These are phyloP conservation scores for Cantharis flavilabris DNA, from an alignment of 2,888 invertebrate genomes.

Conservation along the genomic window DNA sequence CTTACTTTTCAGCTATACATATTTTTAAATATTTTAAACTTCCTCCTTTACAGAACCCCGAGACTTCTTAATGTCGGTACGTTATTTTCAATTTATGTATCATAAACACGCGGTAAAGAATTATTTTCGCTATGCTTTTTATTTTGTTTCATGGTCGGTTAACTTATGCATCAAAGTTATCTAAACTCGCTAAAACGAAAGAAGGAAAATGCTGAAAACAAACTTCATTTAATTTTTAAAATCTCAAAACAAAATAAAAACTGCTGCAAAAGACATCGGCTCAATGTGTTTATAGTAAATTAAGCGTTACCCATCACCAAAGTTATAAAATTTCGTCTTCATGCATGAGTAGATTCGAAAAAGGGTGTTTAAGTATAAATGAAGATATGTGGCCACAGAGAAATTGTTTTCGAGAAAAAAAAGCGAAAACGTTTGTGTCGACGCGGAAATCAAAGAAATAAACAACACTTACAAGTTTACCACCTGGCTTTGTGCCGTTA, in stretches of 20 bases:
- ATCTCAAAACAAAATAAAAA: background rate
- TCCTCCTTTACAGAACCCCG: slow-evolving; percentile 31
- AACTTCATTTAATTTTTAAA: background rate
- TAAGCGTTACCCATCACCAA: background rate
- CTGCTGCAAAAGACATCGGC: background rate
- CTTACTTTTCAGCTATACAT: background rate
- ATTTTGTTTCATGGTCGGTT: background rate
- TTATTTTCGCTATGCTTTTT: slow-evolving; percentile 22
- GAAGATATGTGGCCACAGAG: slow-evolving; percentile 47
- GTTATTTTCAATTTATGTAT: slow-evolving; percentile 39
- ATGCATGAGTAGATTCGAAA: background rate
- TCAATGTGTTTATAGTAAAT: background rate
- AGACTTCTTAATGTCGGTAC: slow-evolving; percentile 36
- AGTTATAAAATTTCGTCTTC: background rate
- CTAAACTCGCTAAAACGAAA: background rate
- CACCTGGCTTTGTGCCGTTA: slow-evolving; percentile 34
- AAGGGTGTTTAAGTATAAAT: slow-evolving; percentile 42
- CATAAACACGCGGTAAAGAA: slow-evolving; percentile 40
- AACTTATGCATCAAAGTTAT: background rate
- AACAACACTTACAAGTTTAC: slow-evolving; percentile 38
- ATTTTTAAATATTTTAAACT: slow-evolving; percentile 9
- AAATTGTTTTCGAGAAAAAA: slow-evolving; percentile 35
- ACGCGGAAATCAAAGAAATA: slow-evolving; percentile 51
- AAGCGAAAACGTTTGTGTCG: slow-evolving; percentile 41
- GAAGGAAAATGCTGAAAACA: background rate